Evolutionary conservation across 2,888 invertebrate genomes (phyloP).

Genomic region (Campopleginae sp.): DNA sequence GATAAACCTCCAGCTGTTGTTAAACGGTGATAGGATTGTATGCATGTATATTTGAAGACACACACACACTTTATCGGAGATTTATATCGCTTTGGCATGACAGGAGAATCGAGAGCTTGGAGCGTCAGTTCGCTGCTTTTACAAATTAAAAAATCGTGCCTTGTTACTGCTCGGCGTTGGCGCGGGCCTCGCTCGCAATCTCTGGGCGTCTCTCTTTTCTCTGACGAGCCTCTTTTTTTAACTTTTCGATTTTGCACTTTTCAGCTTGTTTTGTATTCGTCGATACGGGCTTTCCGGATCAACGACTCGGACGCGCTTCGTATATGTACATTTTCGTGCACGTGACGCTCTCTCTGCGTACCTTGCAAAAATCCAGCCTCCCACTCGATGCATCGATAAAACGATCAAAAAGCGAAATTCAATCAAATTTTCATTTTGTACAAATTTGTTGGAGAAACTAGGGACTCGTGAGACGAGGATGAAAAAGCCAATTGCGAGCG

Average conservation of each 20-base stretch:
- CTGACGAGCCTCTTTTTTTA: neutral
- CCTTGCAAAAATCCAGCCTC: constrained; percentile 23
- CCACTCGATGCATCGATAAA: neutral
- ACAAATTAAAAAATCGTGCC: constrained; percentile 57
- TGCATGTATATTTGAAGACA: neutral
- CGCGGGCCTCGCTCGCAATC: neutral
- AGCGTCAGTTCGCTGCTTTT: constrained; percentile 56
- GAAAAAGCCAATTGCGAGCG: neutral
- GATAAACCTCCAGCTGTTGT: constrained; percentile 30
- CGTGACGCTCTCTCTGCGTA: constrained; percentile 4
- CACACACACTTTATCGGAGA: constrained; percentile 40
- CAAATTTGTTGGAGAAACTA: neutral
- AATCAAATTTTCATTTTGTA: neutral
- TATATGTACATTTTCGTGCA: constrained; percentile 12
- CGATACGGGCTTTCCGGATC: constrained; percentile 60
- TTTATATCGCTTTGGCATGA: constrained; percentile 45
- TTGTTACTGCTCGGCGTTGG: constrained; percentile 37
- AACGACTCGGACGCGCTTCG: constrained; percentile 55
- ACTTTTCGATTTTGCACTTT: constrained; percentile 38
- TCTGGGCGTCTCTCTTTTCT: neutral
- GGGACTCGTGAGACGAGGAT: no score
- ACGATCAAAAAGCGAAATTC: neutral
- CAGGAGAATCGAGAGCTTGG: constrained; percentile 33
- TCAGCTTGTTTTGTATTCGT: constrained; percentile 57
- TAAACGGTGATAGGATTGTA: neutral